phyloP scores from a whole-genome alignment of 30 jellyfish, hydroid and myxozoan species.

The Pelagia noctiluca region DNA sequence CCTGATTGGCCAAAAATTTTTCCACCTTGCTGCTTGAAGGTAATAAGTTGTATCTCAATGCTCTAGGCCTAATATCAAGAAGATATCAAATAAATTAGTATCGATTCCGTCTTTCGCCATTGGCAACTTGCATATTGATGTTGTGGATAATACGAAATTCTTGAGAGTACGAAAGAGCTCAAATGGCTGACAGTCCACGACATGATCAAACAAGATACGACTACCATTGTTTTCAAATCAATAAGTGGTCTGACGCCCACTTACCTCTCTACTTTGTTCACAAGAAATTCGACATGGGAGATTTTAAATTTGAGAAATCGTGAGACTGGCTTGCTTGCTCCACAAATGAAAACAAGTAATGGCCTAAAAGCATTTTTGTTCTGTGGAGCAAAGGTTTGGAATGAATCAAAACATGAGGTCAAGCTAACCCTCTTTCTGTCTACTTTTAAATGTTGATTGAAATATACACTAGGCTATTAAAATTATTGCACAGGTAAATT shows the following conservation, averaged over 20 bases:
- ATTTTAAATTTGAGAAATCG: slow-evolving; percentile 8
- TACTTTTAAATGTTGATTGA: too few species aligned
- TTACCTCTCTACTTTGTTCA: background rate
- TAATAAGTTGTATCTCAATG: too few species aligned
- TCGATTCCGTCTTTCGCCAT: slow-evolving; percentile 7
- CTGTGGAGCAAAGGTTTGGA: background rate
- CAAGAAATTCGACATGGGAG: background rate
- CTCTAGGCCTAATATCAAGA: slow-evolving; percentile 24
- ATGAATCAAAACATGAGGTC: background rate
- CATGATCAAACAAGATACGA: slow-evolving; percentile 15
- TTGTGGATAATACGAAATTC: slow-evolving; percentile 12
- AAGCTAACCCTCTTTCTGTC: too few species aligned
- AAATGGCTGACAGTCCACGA: slow-evolving; percentile 23
- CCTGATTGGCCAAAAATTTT: too few species aligned
- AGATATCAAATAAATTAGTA: slow-evolving; percentile 8
- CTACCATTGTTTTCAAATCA: slow-evolving; percentile 10
- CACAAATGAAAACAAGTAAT: too few species aligned
- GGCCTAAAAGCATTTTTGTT: too few species aligned
- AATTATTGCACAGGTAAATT: too few species aligned
- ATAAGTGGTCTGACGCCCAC: slow-evolving; percentile 6
- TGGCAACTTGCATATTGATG: slow-evolving; percentile 10
- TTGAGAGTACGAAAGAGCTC: background rate
- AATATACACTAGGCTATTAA: too few species aligned
- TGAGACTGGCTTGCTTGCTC: slow-evolving; percentile 10
- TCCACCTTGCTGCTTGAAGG: too few species aligned